phyloP scores from a whole-genome alignment of 2,888 invertebrate species.

The Acleris sparsana region DNA sequence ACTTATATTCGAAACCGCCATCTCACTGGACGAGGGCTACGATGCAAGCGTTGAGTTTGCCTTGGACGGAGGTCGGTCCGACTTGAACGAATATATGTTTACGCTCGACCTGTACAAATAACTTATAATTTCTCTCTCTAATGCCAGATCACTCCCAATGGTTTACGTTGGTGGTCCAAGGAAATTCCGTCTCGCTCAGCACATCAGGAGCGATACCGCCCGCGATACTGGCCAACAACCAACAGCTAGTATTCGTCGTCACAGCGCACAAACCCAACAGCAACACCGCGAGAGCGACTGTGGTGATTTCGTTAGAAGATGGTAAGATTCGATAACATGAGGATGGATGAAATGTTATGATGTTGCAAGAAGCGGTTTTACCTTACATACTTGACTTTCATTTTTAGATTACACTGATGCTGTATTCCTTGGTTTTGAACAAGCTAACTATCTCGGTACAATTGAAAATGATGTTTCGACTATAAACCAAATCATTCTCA shows the following conservation, averaged over 20 bases:
- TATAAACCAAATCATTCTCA: slow-evolving; percentile 37
- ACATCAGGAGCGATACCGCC: slow-evolving; percentile 43
- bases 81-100: neutral
- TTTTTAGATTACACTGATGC: slow-evolving; percentile 38
- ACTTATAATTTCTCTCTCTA: neutral
- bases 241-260: slow-evolving; percentile 46
- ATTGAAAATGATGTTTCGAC: slow-evolving; percentile 33
- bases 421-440: slow-evolving; percentile 42
- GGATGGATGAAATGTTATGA: neutral
- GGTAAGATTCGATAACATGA: slow-evolving; percentile 10
- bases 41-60: slow-evolving; percentile 44
- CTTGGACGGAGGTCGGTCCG: slow-evolving; percentile 47
- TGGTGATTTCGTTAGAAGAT: slow-evolving; percentile 43
- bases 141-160: slow-evolving; percentile 43
- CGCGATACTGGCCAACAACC: slow-evolving; percentile 45
- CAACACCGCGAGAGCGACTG: slow-evolving; percentile 41
- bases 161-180: slow-evolving; percentile 39
- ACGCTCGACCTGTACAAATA: neutral
- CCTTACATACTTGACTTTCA: neutral
- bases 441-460: slow-evolving; percentile 40
- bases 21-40: slow-evolving; percentile 44
- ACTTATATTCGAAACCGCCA: slow-evolving; percentile 39
- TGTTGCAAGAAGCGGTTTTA: too few species aligned
- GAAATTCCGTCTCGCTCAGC: slow-evolving; percentile 40
- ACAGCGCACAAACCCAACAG: slow-evolving; percentile 43